phyloP scores from a whole-genome alignment of 1,140 invertebrate genomes.

The Reticulitermes speratus region DNA sequence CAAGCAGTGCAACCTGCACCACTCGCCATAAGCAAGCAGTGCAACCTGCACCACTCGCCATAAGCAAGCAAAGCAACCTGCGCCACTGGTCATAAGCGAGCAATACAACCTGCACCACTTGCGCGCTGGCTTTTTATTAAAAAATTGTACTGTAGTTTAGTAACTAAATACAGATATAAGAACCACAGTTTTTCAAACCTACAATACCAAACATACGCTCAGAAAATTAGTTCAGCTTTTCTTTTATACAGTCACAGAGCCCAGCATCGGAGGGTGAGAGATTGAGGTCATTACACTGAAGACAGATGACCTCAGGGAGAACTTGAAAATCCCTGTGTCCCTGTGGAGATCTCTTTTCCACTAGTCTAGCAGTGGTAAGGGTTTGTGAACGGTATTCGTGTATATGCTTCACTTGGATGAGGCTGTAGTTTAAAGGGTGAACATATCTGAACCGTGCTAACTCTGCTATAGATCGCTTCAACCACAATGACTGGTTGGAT shows the following conservation, averaged over 20 bases:
- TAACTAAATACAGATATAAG: background rate
- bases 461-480: background rate
- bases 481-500: background rate
- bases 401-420: background rate
- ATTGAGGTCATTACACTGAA: background rate
- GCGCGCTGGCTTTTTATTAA: too few species aligned
- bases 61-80: too few species aligned
- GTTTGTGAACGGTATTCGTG: background rate
- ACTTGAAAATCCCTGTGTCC: background rate
- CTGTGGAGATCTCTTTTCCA: background rate
- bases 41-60: too few species aligned
- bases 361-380: background rate
- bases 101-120: too few species aligned
- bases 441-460: background rate
- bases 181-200: background rate
- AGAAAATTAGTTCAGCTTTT: background rate
- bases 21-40: too few species aligned
- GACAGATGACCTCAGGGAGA: background rate
- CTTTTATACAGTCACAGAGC: background rate
- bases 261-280: background rate
- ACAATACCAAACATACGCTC: background rate
- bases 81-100: too few species aligned
- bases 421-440: background rate
- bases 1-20: too few species aligned
- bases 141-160: background rate